Percentiles rank a stretch among this genome's conserved stretches.
Conservation (phyloP, 1,140 invertebrate species). For the Leptopilina boulardi region DNA sequence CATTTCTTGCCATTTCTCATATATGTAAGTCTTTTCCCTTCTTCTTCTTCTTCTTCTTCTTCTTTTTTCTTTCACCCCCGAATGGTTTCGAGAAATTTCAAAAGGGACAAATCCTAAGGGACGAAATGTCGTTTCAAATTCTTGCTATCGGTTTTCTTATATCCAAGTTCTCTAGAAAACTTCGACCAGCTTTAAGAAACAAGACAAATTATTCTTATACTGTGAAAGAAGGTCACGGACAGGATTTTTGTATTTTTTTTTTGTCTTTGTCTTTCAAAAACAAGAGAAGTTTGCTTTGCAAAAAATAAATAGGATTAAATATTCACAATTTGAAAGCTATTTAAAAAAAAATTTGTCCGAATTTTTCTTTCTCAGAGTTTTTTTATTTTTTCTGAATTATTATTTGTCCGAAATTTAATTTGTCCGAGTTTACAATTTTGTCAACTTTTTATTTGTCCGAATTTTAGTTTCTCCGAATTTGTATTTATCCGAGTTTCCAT, state of each 20-base stretch:
- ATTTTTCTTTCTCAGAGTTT: no score
- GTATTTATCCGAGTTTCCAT: no score
- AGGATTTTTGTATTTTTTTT: background rate
- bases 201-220: conserved; percentile 24
- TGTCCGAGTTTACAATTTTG: no score
- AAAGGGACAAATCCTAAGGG: conserved; percentile 16
- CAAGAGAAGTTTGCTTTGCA: background rate
- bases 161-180: conserved; percentile 5
- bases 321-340: no score
- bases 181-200: conserved; percentile 15
- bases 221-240: background rate
- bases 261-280: no score
- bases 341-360: no score
- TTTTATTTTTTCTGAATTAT: no score
- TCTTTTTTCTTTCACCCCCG: background rate
- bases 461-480: no score
- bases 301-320: background rate
- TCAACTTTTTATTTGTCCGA: no score
- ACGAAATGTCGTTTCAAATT: background rate
- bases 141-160: conserved; percentile 2
- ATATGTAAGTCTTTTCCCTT: background rate
- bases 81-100: conserved; percentile 14
- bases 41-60: no score
- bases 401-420: no score
- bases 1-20: conserved; percentile 24